Evolutionary conservation across 2,888 invertebrate species (phyloP), one percentile per base, ranked within the genome.

Genomic region (Callyntrura sp.): DNA sequence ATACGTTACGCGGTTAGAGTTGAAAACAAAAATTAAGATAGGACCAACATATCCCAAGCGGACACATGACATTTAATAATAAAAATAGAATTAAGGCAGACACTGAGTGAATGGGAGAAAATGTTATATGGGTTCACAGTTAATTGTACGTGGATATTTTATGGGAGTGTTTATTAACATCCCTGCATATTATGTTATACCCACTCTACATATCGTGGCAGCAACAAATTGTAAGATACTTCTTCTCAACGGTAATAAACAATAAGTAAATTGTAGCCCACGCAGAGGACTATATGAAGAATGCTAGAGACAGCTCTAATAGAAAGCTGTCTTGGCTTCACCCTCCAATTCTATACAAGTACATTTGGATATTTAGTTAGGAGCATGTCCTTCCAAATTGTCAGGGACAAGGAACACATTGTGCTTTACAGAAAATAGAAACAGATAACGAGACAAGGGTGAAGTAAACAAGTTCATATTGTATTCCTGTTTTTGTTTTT

Each of bases 31-130:
- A 70, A 43, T n/a, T 4, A 12, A 14, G 68, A 25, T 68, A 70
- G 12, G 25, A 45, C 11, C 17, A 20, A 70, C 17, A 70, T 70
- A 70, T 81, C 82, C 65, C 65, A 51, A 55, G 83, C 70, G 83
- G 83, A 70, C 83, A 68, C 83, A 84, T 84, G 83, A 70, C 83
- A 70, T 84, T 84, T 82, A 68, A 70, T 70, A 62, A 84, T 84
- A 70, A 84, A 84, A 84, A 84, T 70, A 84, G 51, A 51, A 68
- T 62, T 60, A 51, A 45, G 48, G 20, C 62, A 45, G 20, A 20
- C 70, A n/a, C 11, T 2, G 2, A 65, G 35, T 43, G 25, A 12
- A 35, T 45, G 43, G 45, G 28, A 55, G 25, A 55, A 78, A 25
- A 25, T 55, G 28, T 23, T 12, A 68, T 43, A 8, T n/a, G n/a